Evolutionary conservation across 2,797 vertebrate genomes (phyloP), one percentile per base, ranked within the genome.

Genomic region (Coccyzus lansbergi): DNA sequence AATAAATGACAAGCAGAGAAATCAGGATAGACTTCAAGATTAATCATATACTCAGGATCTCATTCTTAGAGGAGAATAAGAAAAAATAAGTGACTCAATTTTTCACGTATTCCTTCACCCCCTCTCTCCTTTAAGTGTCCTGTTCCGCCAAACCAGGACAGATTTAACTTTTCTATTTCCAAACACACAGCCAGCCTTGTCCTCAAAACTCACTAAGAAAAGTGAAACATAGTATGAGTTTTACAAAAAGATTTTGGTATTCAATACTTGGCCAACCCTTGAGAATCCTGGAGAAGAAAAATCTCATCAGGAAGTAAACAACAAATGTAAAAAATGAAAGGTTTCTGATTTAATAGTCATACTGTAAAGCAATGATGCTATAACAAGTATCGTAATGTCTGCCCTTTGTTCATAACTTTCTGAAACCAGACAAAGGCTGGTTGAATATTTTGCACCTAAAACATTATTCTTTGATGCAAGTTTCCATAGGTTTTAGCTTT

Each of bases 1-100:
- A 4, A 67, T 79, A 74, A 93, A 81, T 59, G 62, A 81, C 69
- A 83, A 44, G 29, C 21, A 78, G 48, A 88, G 42, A 94, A 89
- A 91, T 85, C 76, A 68, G 64, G 62, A 72, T 25, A 65, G 67
- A 52, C 19, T 70, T 62, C 21, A 75, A 89, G 65, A 94, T 70
- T 77, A 80, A 62, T 78, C 64, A 20, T 64, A 65, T 46, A 75
- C 20, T 62, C 31, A 44, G 60, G 48, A 28, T 52, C 18, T 53
- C 33, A 48, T 42, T 91, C 21, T 70, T 38, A n/a, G 11, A 93
- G 28, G 25, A 91, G 44, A 81, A 70, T 40, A 49, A 63, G 46
- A 59, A 88, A 55, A 68, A 72, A 31, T 10, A 48, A 79, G 34
- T 58, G 4, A 80, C n/a, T 77, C 28, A 2, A 38, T 85, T 94